Percentiles rank a stretch among this genome's conserved stretches.
phyloP scores from a whole-genome alignment of 1,140 invertebrate species.

The Bacillus rossius region DNA sequence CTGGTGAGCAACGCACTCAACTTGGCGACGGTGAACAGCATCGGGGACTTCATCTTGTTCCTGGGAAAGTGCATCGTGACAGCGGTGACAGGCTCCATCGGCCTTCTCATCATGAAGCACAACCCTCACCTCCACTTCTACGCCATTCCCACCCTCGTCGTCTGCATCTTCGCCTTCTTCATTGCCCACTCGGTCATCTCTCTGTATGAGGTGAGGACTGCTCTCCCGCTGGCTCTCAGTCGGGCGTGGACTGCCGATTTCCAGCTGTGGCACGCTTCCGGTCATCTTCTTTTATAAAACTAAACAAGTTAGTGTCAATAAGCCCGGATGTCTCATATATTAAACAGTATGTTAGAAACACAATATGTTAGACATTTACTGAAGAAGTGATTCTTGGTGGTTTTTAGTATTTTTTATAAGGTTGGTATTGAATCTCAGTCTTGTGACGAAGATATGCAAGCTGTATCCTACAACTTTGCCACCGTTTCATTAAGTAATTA shows the following conservation, averaged over 20 bases:
- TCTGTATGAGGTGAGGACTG: conserved; percentile 74
- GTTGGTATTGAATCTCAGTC: too few relatives aligned
- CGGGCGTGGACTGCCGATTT: too few relatives aligned
- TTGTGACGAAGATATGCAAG: too few relatives aligned
- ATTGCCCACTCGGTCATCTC: conserved; percentile 90
- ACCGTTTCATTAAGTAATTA: too few relatives aligned
- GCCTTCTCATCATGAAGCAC: conserved; percentile 66
- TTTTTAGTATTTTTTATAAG: neutral
- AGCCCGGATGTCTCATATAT: neutral
- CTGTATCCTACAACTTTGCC: too few relatives aligned
- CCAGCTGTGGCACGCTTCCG: too few relatives aligned
- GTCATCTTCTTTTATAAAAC: neutral
- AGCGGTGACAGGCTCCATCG: conserved; percentile 64
- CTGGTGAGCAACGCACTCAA: conserved; percentile 78
- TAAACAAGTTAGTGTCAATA: neutral
- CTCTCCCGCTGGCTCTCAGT: neutral
- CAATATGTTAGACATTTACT: neutral
- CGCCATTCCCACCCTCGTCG: conserved; percentile 79
- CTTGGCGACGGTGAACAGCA: conserved; percentile 87
- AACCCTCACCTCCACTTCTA: conserved; percentile 69
- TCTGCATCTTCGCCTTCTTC: conserved; percentile 87
- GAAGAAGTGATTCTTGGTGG: neutral
- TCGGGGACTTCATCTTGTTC: conserved; percentile 93
- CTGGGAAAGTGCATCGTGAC: conserved; percentile 88
- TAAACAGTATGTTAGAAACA: too few relatives aligned